Evolutionary conservation across 53 echinoderm and acorn worm genomes (phyloP).

Genomic region (Holothuria leucospilota): DNA sequence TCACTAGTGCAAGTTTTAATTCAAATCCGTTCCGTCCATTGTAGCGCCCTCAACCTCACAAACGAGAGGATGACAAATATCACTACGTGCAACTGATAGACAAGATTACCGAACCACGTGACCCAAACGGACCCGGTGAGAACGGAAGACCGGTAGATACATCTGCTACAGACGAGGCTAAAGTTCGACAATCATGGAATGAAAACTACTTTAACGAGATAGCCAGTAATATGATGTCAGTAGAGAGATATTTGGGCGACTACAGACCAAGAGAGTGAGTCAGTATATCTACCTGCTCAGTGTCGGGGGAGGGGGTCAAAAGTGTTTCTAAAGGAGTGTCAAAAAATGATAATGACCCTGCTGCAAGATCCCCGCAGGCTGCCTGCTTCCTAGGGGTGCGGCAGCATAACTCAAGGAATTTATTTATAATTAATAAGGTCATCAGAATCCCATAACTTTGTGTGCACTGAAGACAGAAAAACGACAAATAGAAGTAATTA

Average conservation of each 20-base stretch:
- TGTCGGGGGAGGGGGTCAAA: too few species aligned
- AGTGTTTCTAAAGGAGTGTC: too few species aligned
- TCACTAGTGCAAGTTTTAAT: too few species aligned
- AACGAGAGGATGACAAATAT: slow-evolving; percentile 9
- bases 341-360: too few species aligned
- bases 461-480: too few species aligned
- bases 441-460: too few species aligned
- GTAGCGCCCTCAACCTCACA: background rate
- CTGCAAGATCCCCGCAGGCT: too few species aligned
- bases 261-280: slow-evolving; percentile 74
- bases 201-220: slow-evolving; percentile 93
- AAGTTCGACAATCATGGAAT: slow-evolving; percentile 70
- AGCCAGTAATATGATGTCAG: slow-evolving; percentile 88
- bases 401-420: too few species aligned
- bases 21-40: too few species aligned
- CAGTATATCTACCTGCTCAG: background rate
- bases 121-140: slow-evolving; percentile 76
- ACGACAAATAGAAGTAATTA: too few species aligned
- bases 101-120: slow-evolving; percentile 76
- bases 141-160: slow-evolving; percentile 64
- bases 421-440: too few species aligned
- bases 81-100: slow-evolving; percentile 76
- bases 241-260: slow-evolving; percentile 79
- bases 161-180: slow-evolving; percentile 44
- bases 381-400: too few species aligned